Percentiles rank a stretch among this genome's conserved stretches.
phyloP scores from a whole-genome alignment of 2,797 vertebrate genomes.

The Eurystomus glaucurus region DNA sequence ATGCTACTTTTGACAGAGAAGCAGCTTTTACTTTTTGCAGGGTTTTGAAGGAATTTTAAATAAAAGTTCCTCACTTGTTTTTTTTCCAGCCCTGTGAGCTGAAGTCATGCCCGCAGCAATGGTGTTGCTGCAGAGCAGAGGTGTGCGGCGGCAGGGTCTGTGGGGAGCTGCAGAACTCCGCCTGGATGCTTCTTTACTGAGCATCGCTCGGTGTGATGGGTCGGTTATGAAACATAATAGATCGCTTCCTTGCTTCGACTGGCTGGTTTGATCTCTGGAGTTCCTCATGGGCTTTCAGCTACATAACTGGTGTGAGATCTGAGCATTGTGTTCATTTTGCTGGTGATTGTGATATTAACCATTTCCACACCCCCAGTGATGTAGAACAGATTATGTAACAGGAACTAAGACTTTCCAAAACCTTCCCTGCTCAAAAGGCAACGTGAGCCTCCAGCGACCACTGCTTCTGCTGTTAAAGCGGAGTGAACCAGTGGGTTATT shows the following conservation, averaged over 20 bases:
- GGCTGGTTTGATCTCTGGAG: constrained; percentile 48
- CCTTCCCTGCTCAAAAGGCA: background rate
- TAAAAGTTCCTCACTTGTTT: constrained; percentile 46
- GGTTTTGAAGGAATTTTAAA: constrained; percentile 63
- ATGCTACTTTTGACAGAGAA: constrained; percentile 56
- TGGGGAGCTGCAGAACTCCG: background rate
- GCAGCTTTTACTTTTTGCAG: constrained; percentile 24
- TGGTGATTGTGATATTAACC: constrained; percentile 42
- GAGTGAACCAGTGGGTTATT: background rate
- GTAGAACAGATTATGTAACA: background rate
- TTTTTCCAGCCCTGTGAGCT: constrained; percentile 34
- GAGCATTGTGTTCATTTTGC: background rate
- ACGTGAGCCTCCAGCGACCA: accelerated
- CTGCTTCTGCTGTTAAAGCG: background rate
- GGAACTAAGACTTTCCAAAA: background rate
- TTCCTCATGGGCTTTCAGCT: constrained; percentile 20
- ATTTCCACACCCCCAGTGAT: background rate
- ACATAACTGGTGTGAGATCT: background rate
- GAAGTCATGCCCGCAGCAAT: background rate
- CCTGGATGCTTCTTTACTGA: constrained; percentile 3
- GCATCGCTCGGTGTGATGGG: background rate
- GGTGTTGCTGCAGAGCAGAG: constrained; percentile 27
- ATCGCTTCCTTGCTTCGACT: constrained; percentile 64
- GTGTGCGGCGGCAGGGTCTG: background rate
- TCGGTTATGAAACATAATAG: background rate